A percentile compares a stretch with the other conserved stretches of the same genome.
phyloP scores from a whole-genome alignment of 2,888 invertebrate species.

The Agrilus cyanescens region DNA sequence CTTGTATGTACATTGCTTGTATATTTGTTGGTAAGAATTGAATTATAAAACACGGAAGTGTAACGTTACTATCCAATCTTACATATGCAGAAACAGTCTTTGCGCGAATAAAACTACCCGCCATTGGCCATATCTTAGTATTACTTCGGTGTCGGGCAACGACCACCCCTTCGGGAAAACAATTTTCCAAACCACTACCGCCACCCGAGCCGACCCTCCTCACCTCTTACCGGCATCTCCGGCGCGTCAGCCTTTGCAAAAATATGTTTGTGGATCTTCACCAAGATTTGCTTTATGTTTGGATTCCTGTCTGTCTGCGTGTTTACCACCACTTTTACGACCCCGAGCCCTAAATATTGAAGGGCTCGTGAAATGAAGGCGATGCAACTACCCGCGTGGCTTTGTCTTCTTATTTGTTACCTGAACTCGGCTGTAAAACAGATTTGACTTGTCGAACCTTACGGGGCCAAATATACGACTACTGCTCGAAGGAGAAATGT shows the following conservation, averaged over 20 bases:
- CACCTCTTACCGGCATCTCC: slow-evolving; percentile 10
- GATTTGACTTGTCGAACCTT: no score
- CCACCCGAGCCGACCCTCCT: slow-evolving; percentile 4
- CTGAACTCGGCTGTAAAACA: no score
- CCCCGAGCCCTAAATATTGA: no score
- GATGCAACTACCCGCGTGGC: no score
- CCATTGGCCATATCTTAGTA: slow-evolving; percentile 40
- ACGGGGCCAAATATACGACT: no score
- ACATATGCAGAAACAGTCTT: slow-evolving; percentile 37
- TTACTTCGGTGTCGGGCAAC: slow-evolving; percentile 32
- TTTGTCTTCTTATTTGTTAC: no score
- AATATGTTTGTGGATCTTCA: slow-evolving; percentile 16
- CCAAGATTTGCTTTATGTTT: slow-evolving; percentile 13
- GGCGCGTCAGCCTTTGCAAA: slow-evolving; percentile 7
- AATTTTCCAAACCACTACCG: slow-evolving; percentile 29
- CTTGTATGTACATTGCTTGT: slow-evolving; percentile 3
- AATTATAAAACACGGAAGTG: slow-evolving; percentile 12
- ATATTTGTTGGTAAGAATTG: slow-evolving; percentile 10
- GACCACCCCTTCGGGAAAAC: slow-evolving; percentile 34
- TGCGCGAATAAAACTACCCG: slow-evolving; percentile 38
- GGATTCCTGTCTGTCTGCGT: neutral
- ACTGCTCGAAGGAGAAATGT: no score
- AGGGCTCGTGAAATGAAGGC: no score
- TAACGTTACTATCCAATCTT: slow-evolving; percentile 31
- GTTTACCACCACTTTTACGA: no score